Evolutionary conservation across 2,797 vertebrate species (phyloP), one percentile per base, ranked within the genome.

Genomic region (Vipera ursinii): DNA sequence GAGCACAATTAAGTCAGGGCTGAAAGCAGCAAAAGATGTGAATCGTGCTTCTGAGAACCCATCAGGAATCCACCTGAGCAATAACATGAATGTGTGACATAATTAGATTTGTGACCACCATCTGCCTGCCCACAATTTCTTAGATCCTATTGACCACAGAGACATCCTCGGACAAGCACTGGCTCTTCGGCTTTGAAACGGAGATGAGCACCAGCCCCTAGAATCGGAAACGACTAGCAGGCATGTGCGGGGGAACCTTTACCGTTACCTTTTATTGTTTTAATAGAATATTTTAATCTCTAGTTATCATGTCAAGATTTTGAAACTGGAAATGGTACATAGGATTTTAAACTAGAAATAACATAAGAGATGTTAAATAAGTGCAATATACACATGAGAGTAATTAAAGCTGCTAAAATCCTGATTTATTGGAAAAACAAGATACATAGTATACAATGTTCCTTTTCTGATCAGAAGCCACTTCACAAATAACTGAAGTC

Each of bases 71-170:
- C 38, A 38, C 38, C 38, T 38, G 38, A 38, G 38, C 38, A 38
- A 38, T 38, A 38, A 38, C 78, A 28, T 86, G 24, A n/a, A 14
- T 56, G 69, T 24, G 4, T 92, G 22, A 59, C 51, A n/a, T n/a
- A 32, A 3, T 38, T 22, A 56, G 1, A 8, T 4, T 59, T 57
- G 51, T 53, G 51, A 53, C 51, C 51, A 53, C 51, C 9, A 10
- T 53, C 51, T 53, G 38, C 12, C 26, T 63, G 48, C 38, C 20
- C 55, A 60, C 6, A 17, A n/a, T 78, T 14, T 56, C 63, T 28
- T 28, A 93, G 92, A 97, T 98, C 20, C 17, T 78, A 44, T 78
- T 78, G 7, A 38, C 38, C 38, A 38, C 38, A 2, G 38, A 38
- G 38, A 38, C 38, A 2, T 38, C 38, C 38, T 38, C 2, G 38